Evolutionary conservation across 2,113 vertebrate genomes (phyloP).

Genomic region (Kryptolebias marmoratus): DNA sequence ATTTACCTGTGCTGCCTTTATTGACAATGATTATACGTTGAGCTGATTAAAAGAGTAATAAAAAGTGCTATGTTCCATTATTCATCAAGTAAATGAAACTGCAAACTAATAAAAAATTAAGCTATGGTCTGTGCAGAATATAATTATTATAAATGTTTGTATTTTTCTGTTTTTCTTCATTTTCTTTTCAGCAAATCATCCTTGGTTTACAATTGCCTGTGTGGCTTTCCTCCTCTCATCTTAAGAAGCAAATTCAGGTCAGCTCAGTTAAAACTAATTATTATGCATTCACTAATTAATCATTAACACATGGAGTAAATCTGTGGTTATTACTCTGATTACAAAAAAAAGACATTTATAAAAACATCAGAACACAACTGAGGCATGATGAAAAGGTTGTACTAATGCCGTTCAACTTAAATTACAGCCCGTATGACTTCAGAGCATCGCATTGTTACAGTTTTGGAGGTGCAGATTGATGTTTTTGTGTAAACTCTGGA

Average conservation of each 20-base stretch:
- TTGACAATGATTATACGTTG: constrained; percentile 25
- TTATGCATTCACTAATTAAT: constrained; percentile 45
- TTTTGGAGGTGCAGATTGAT: constrained; percentile 30
- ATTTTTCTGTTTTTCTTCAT: neutral
- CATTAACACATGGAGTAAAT: constrained; percentile 1
- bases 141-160: neutral
- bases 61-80: constrained; percentile 8
- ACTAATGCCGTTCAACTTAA: constrained; percentile 7
- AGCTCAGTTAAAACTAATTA: constrained; percentile 27
- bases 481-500: constrained; percentile 43
- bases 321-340: constrained; percentile 10
- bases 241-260: constrained; percentile 24
- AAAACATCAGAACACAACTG: constrained; percentile 1
- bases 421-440: constrained; percentile 32
- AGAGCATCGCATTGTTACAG: constrained; percentile 27
- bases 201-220: neutral
- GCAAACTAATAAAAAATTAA: neutral
- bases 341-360: neutral
- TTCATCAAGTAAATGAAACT: constrained; percentile 3
- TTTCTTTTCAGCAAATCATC: constrained; percentile 1
- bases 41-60: constrained; percentile 45
- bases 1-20: constrained; percentile 46
- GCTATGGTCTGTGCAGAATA: neutral
- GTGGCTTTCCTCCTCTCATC: constrained; percentile 2
- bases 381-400: constrained; percentile 23